A percentile compares a stretch with the other conserved stretches of the same genome.
phyloP scores from a whole-genome alignment of 2,797 vertebrate species.

The Semaprochilodus insignis region DNA sequence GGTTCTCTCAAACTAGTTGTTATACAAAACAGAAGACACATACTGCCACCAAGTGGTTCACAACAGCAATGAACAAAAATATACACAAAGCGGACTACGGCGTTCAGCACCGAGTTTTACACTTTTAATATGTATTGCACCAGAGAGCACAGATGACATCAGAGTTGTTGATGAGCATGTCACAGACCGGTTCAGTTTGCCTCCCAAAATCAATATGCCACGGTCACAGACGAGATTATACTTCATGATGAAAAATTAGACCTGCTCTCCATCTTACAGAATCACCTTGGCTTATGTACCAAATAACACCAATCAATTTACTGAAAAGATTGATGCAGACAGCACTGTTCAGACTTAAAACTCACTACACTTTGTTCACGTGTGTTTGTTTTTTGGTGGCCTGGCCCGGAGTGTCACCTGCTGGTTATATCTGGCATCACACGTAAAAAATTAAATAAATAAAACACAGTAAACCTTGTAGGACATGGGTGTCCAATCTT shows the following conservation, averaged over 20 bases:
- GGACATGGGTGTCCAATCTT: too few relatives aligned
- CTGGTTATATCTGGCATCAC: conserved; percentile 27
- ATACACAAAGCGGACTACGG: not conserved
- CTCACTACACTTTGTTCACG: not conserved
- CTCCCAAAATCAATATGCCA: conserved; percentile 24
- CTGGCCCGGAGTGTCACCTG: conserved; percentile 26
- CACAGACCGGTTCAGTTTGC: not conserved
- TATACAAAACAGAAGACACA: not conserved
- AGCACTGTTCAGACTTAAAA: conserved; percentile 12
- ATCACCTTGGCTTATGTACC: not conserved
- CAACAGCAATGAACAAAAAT: not conserved
- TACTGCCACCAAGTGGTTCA: conserved; percentile 20
- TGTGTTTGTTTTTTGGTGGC: not conserved
- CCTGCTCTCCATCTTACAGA: not conserved
- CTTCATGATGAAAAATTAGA: conserved; percentile 21
- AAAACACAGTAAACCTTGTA: too few relatives aligned
- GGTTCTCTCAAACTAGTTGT: not conserved
- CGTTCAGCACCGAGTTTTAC: not conserved
- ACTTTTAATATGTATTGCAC: not conserved
- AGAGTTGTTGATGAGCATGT: not conserved
- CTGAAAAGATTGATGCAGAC: conserved; percentile 28
- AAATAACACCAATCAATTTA: not conserved
- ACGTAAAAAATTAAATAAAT: not conserved
- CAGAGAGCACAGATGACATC: not conserved
- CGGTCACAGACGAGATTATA: not conserved